phyloP scores from a whole-genome alignment of 2,888 invertebrate genomes.

The Drosophila kambysellisi region DNA sequence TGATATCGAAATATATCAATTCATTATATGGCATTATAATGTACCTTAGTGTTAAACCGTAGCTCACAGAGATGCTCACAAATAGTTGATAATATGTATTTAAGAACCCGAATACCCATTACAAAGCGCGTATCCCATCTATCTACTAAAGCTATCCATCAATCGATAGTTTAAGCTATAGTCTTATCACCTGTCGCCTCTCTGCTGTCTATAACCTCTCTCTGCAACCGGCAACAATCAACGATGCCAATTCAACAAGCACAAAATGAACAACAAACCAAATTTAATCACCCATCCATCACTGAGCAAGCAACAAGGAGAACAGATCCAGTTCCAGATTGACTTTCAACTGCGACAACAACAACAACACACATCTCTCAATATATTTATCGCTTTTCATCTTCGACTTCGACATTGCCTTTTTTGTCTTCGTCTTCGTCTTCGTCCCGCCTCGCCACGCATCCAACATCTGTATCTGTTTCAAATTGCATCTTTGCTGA shows the following conservation, averaged over 20 bases:
- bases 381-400: constrained; percentile 42
- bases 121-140: constrained; percentile 7
- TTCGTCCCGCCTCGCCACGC: constrained; percentile 38
- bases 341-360: constrained; percentile 2
- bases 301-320: constrained; percentile 30
- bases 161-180: constrained; percentile 22
- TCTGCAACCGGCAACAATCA: constrained; percentile 49
- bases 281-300: constrained; percentile 1
- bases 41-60: constrained; percentile 32
- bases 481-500: constrained; percentile 20
- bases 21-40: constrained; percentile 27
- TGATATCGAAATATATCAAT: constrained; percentile 27
- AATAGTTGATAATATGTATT: constrained; percentile 30
- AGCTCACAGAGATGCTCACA: constrained; percentile 50
- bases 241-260: constrained; percentile 20
- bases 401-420: constrained; percentile 34
- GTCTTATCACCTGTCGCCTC: constrained; percentile 10
- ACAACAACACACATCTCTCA: constrained; percentile 7
- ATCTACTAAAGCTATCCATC: background rate
- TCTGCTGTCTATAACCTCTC: constrained; percentile 35
- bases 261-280: background rate
- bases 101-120: constrained; percentile 12
- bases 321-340: constrained; percentile 5
- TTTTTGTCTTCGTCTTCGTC: constrained; percentile 36
- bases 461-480: constrained; percentile 55